Evolutionary conservation across 2,888 invertebrate genomes (phyloP), one percentile per base, ranked within the genome.

Genomic region (Heliconius sara): DNA sequence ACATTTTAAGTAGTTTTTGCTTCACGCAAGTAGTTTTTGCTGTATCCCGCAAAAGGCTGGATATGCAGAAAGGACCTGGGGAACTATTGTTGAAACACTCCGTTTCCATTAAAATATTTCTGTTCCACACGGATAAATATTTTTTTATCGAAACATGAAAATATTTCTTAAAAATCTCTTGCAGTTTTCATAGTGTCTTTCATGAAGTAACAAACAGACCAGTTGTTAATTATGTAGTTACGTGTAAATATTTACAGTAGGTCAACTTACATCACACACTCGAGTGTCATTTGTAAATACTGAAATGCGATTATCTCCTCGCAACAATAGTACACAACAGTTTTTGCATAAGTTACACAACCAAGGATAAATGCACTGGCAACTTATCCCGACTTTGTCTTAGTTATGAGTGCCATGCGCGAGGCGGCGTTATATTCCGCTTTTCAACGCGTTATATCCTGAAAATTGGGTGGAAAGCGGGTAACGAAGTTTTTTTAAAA

Each of bases 271-370:
- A 47, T 70, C 47, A 70, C 43, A 70, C 70, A 70, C 43, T 70
- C 70, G 43, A 43, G 70, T 70, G 43, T 70, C 70, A 25, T 47
- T 43, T 70, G 70, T 47, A 70, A 70, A 47, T 70, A 70, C 70
- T 70, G 70, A 70, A 70, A 70, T 47, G 70, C 70, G 70, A 70
- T 70, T 70, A 70, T 70, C 43, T 70, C 16, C n/a, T 70, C 43
- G 43, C 43, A 39, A 39, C 34, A 39, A 9, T 34, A 43, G 43
- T 70, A 13, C 43, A 70, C 43, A 47, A 68, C 43, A 3, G 39
- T 39, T 68, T 68, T 43, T 47, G 25, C 70, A 25, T 3, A n/a
- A n/a, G 43, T 70, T 70, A 70, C 43, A 43, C 70, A 70, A 70
- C 70, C 16, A 70, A 25, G 43, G 25, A n/a, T 68, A 47, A 4